Evolutionary conservation across 1,140 invertebrate genomes (phyloP), one percentile per base, ranked within the genome.

Genomic region (Apis laboriosa): DNA sequence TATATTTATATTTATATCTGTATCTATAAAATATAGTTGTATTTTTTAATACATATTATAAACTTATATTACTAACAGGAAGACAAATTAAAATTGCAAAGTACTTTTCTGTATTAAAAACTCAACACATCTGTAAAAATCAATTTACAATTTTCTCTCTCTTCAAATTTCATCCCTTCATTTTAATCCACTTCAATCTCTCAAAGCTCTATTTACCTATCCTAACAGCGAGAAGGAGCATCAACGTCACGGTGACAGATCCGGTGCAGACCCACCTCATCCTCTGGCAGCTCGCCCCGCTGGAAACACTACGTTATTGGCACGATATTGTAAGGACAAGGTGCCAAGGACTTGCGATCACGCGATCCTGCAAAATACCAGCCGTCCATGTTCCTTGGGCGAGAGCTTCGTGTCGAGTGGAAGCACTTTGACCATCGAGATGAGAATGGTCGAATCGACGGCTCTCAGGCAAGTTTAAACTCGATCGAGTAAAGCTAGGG

Each of bases 391-490:
- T 89, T 96, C 96, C 3, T 94, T 97, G 2, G 96, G 96, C 1
- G 97, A 98, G 90, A 98, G 97, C 91, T 98, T 97, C 90, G 94
- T 98, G 5, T 98, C 97, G 0, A 96, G 96, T 71, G 96, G 96
- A 61, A 97, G 97, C 90, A 96, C 96, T 64, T 95, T 98, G 77
- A 98, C 97, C 1, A 94, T 98, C 68, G 97, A 98, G 92, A 94
- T 98, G 80, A 96, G 96, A 86, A 95, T 97, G 89, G 95, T 96
- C 28, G 97, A 98, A 91, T 97, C 97, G n/a, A 98, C 97, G 0
- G 97, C 97, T 49, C 95, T 98, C 24, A 97, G 96, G 96, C 96
- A 93, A 95, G 95, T 94, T 24, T 51, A 63, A 7, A 87, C 72
- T 68, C 78, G 28, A 63, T 77, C 19, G 15, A 49, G 17, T 17